A percentile compares a stretch with the other conserved stretches of the same genome.
These are phyloP conservation scores for Sminthurides bifidus DNA, from an alignment of 1,140 invertebrate genomes.

Conservation along the genomic window DNA sequence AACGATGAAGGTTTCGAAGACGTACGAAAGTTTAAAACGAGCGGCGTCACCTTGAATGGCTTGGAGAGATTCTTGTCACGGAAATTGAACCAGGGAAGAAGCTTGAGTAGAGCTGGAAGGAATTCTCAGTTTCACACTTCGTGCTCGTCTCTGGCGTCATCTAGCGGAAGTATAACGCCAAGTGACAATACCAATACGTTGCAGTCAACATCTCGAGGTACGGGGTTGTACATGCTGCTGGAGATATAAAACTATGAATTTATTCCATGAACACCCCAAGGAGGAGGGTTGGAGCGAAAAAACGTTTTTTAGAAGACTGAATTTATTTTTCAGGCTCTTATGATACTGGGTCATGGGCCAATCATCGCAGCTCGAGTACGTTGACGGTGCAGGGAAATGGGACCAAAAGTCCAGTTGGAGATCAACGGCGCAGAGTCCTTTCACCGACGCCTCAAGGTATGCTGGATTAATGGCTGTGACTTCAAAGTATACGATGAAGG, in stretches of 20 bases:
- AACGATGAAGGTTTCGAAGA: constrained; percentile 18
- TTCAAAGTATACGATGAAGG: background rate
- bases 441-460: background rate
- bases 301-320: background rate
- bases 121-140: constrained; percentile 1
- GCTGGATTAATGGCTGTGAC: background rate
- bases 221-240: background rate
- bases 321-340: background rate
- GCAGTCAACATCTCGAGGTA: background rate
- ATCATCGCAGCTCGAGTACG: background rate
- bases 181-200: background rate
- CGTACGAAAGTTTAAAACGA: background rate
- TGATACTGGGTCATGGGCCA: background rate
- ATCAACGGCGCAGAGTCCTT: background rate
- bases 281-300: too few species aligned
- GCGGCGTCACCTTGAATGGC: background rate
- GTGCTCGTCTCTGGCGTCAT: constrained; percentile 1
- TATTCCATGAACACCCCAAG: background rate
- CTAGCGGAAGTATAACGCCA: background rate
- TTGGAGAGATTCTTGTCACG: background rate
- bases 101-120: background rate
- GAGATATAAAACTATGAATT: background rate
- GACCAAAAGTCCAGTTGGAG: background rate
- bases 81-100: background rate
- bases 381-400: background rate